These are phyloP conservation scores for Yoshiicerus persimilis DNA, from an alignment of 1,140 invertebrate species.

Conservation along the genomic window DNA sequence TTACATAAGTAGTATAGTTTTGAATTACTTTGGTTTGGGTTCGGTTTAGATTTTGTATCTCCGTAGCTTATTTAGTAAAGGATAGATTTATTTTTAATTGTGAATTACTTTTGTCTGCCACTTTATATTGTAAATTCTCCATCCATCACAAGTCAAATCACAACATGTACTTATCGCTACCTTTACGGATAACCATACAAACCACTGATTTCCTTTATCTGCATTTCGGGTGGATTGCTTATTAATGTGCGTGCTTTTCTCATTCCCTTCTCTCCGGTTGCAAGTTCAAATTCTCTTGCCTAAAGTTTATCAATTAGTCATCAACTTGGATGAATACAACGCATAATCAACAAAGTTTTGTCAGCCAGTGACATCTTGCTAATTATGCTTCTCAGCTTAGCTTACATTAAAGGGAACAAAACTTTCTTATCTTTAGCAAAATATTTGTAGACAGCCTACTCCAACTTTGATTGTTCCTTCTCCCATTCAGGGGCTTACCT, in stretches of 20 bases:
- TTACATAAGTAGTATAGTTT: neutral
- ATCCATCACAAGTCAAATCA: slow-evolving; percentile 20
- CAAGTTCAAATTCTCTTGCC: neutral
- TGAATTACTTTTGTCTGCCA: neutral
- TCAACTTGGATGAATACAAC: neutral
- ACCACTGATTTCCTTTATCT: neutral
- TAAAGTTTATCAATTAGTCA: neutral
- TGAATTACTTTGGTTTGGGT: neutral
- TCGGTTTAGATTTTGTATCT: neutral
- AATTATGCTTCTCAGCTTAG: neutral
- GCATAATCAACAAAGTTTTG: neutral
- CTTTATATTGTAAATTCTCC: neutral
- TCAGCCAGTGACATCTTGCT: neutral
- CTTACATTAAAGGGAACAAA: neutral
- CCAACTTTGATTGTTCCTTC: neutral
- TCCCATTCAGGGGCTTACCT: neutral
- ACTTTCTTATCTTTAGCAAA: neutral
- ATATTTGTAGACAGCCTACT: neutral
- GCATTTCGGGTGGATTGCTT: neutral
- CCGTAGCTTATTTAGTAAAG: neutral
- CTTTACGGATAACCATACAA: neutral
- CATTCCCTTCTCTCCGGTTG: neutral
- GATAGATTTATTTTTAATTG: neutral
- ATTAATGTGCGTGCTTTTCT: neutral
- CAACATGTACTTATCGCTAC: slow-evolving; percentile 7